phyloP scores from a whole-genome alignment of 2,888 invertebrate species.

The Polymixis flavicincta region DNA sequence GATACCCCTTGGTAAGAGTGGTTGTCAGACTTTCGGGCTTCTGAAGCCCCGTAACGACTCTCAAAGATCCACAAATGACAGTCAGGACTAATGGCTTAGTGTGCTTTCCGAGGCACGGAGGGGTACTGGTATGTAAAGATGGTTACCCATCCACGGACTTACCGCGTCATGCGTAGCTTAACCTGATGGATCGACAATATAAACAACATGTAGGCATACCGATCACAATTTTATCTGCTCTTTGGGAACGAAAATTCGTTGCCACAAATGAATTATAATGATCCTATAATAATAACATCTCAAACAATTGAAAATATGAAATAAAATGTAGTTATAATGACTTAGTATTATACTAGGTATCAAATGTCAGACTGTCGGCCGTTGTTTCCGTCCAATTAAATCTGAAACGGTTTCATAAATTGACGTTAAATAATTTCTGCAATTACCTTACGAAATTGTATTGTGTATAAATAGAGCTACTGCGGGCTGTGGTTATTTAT shows the following conservation, averaged over 20 bases:
- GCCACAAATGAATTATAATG: slow-evolving; percentile 1
- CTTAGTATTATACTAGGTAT: neutral
- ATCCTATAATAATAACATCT: neutral
- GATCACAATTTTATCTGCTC: neutral
- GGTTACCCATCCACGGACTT: too few species aligned
- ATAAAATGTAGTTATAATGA: neutral
- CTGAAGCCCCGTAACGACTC: too few species aligned
- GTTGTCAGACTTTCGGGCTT: too few species aligned
- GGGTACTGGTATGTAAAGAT: too few species aligned
- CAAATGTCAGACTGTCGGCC: slow-evolving; percentile 2
- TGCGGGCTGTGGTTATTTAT: neutral
- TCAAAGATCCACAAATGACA: too few species aligned
- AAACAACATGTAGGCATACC: too few species aligned
- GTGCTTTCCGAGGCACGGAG: too few species aligned
- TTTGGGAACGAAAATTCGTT: neutral
- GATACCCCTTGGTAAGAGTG: too few species aligned
- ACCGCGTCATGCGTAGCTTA: too few species aligned
- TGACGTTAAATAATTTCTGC: slow-evolving; percentile 34
- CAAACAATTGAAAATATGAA: neutral
- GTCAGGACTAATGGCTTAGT: too few species aligned
- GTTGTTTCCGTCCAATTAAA: slow-evolving; percentile 34
- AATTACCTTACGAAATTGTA: slow-evolving; percentile 10
- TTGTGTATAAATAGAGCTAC: neutral
- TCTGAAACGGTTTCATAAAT: slow-evolving; percentile 16
- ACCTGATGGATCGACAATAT: too few species aligned